Conservation (phyloP, 2,797 vertebrate species). For the Myripristis jacobus region DNA sequence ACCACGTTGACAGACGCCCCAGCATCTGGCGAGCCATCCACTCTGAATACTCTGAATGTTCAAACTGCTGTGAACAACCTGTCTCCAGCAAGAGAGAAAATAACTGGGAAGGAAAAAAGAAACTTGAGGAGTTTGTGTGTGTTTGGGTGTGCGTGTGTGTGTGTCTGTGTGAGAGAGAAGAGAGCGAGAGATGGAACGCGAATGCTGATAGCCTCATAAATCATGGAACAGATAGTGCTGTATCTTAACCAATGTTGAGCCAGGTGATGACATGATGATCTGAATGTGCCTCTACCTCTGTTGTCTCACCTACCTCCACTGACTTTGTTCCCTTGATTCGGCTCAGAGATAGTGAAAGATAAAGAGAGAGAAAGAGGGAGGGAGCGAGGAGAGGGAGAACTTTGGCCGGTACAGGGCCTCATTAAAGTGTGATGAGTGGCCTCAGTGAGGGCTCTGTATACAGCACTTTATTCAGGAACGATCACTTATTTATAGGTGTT, state of each 20-base stretch:
- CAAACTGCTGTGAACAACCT: slow-evolving; percentile 78
- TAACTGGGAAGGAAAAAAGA: slow-evolving; percentile 49
- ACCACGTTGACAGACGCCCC: slow-evolving; percentile 76
- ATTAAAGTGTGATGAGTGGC: slow-evolving; percentile 85
- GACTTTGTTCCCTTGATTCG: slow-evolving; percentile 38
- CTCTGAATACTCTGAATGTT: slow-evolving; percentile 66
- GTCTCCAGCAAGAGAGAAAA: slow-evolving; percentile 66
- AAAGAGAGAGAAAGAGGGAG: slow-evolving; percentile 25
- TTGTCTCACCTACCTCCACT: slow-evolving; percentile 36
- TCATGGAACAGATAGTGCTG: slow-evolving; percentile 68
- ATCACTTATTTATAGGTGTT: slow-evolving; percentile 87
- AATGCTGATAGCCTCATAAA: slow-evolving; percentile 74
- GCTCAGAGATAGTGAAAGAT: slow-evolving; percentile 51
- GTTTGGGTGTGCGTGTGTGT: slow-evolving; percentile 10
- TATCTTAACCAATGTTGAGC: slow-evolving; percentile 70
- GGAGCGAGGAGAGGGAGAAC: slow-evolving; percentile 59
- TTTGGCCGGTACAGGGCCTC: slow-evolving; percentile 66
- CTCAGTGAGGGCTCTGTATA: slow-evolving; percentile 77
- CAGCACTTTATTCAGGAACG: slow-evolving; percentile 84
- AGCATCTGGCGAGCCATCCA: slow-evolving; percentile 78
- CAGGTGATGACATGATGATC: slow-evolving; percentile 67
- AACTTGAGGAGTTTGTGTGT: slow-evolving; percentile 40
- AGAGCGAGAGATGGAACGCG: slow-evolving; percentile 15
- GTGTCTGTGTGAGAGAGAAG: slow-evolving; percentile 17
- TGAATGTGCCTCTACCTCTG: slow-evolving; percentile 49